phyloP scores from a whole-genome alignment of 2,888 invertebrate genomes.

The Mimachlamys varia region DNA sequence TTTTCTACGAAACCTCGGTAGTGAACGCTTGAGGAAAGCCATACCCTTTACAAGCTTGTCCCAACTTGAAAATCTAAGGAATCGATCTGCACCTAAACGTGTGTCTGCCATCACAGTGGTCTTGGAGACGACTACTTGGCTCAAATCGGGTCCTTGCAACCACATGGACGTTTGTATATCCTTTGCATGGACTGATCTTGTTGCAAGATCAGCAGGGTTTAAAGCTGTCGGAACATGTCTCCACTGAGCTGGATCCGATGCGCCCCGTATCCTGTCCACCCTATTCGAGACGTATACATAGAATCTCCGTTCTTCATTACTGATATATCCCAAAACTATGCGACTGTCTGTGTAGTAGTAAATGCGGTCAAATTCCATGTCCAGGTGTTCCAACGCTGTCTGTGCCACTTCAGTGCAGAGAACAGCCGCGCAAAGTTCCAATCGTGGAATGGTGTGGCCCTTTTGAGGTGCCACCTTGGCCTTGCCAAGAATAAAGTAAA shows the following conservation, averaged over 20 bases:
- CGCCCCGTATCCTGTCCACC: conserved; percentile 44
- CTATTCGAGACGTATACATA: conserved; percentile 48
- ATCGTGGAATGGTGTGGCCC: background rate
- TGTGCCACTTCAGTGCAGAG: background rate
- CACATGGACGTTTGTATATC: background rate
- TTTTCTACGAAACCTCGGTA: too few relatives aligned
- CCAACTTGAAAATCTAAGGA: too few relatives aligned
- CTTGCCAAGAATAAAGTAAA: background rate
- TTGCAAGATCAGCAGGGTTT: conserved; percentile 51
- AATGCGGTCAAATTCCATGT: background rate
- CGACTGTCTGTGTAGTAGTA: conserved; percentile 41
- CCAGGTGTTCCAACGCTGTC: background rate
- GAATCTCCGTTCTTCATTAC: too few relatives aligned
- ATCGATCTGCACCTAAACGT: too few relatives aligned
- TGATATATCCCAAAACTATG: conserved; percentile 42
- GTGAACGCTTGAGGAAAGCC: too few relatives aligned
- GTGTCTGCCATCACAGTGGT: background rate
- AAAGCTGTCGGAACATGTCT: conserved; percentile 40
- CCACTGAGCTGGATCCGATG: conserved; percentile 48
- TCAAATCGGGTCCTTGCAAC: background rate
- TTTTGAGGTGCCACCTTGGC: conserved; percentile 16
- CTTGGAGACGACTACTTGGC: background rate
- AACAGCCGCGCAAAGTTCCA: background rate
- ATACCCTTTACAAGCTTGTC: too few relatives aligned
- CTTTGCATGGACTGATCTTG: background rate